Percentiles rank a stretch among this genome's conserved stretches.
phyloP scores from a whole-genome alignment of 2,797 vertebrate genomes.

The Hafferia zeledoni region DNA sequence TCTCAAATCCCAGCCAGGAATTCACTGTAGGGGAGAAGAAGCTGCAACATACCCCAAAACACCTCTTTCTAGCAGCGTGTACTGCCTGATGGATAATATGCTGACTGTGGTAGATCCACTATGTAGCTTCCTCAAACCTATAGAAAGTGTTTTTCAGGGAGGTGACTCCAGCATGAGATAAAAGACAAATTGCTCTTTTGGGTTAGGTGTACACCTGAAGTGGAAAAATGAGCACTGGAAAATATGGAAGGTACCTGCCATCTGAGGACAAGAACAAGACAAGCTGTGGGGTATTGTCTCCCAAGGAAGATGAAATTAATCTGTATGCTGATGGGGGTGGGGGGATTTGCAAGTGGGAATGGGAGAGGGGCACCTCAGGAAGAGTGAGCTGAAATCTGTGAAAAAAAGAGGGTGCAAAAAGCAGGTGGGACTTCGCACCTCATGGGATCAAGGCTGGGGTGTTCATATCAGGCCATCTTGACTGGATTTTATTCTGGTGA shows the following conservation, averaged over 20 bases:
- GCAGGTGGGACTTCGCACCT: constrained; percentile 41
- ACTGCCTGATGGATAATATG: neutral
- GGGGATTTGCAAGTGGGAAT: neutral
- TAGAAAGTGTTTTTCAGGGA: neutral
- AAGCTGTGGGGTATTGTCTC: neutral
- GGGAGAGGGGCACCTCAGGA: neutral
- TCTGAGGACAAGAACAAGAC: neutral
- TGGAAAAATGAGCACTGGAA: neutral
- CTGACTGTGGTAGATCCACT: neutral
- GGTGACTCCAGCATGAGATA: neutral
- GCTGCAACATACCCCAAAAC: neutral
- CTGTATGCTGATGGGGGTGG: neutral
- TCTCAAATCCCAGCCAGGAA: neutral
- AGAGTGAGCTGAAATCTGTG: neutral
- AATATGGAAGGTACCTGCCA: neutral
- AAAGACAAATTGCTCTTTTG: neutral
- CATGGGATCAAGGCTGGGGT: neutral
- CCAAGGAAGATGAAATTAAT: neutral
- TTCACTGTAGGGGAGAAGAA: neutral
- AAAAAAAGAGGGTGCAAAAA: neutral
- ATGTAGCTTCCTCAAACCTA: neutral
- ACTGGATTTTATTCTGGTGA: constrained; percentile 42
- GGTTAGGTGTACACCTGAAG: neutral
- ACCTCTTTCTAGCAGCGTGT: neutral
- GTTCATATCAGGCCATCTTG: constrained; percentile 46